Base-by-base conservation (phyloP, 2,113 vertebrate genomes). In the Poeciliopsis prolifica region DNA sequence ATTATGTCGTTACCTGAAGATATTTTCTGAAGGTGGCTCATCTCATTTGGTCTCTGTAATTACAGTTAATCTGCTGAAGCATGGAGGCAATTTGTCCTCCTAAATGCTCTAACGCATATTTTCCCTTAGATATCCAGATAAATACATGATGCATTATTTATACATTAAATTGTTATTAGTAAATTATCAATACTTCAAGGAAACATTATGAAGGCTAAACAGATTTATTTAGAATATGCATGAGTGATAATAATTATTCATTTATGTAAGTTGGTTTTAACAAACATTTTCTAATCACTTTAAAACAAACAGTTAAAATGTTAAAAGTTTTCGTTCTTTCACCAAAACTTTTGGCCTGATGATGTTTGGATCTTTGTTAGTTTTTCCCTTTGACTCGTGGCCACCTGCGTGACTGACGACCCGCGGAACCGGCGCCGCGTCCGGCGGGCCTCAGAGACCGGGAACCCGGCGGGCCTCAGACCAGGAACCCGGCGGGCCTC, bases 1-100 rank as follows among this genome's bases (percentile, higher is more conserved):
- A 77, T 79, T 31, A 73, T 51, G 70, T 77, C 73, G 13, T 67
- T 74, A 79, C 72, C 70, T 78, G 71, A 13, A 68, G 83, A 74
- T 78, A 26, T 74, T 60, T 72, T 71, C 71, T 66, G 61, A 74
- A 12, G 37, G 7, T 42, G 35, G 0, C 62, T 74, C 29, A 30
- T 68, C 58, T 70, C 30, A 14, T 40, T 72, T 8, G 33, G 15
- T 60, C 11, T 30, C 62, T 75, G 64, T 74, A 68, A 80, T 51
- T 86, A 63, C n/a, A 54, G 5, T 58, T 75, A 0, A 61, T 71
- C 63, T 65, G 54, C 5, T 68, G 67, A 31, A 48, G 44, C 30
- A 6, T 54, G 1, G 72, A 63, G 14, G 51, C 37, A 22, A 13
- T 44, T 26, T 60, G 22, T 29, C 22, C 26, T 54, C 44, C 44